Base-by-base conservation (phyloP, 2,113 vertebrate genomes). In the Mesitornis unicolor region DNA sequence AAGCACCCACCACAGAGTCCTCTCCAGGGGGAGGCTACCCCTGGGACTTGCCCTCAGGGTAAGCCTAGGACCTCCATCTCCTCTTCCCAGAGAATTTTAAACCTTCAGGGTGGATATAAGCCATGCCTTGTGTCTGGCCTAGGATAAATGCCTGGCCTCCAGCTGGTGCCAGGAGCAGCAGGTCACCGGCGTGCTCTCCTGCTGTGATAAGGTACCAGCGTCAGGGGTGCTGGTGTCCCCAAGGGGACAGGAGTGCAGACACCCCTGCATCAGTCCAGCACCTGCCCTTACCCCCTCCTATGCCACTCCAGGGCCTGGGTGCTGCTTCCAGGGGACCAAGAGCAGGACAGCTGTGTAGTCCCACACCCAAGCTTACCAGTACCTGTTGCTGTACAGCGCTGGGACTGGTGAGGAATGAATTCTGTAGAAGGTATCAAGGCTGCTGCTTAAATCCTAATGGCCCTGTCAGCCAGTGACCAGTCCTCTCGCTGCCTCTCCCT, bases 171-270 rank as follows among this genome's bases (percentile, higher is more conserved):
- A 21, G 54, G 48, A 70, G 21, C 73, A 78, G 17, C 19, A 70
- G 51, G 29, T 21, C 51, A 15, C 5, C 1, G 2, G 43, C 60
- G 43, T 3, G 3, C 6, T 59, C 38, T 68, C 48, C 56, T 50
- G 50, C 43, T 84, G 61, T 3, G 9, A 26, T 20, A 50, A 65
- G 14, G 33, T 48, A 10, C 18, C 31, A 54, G 54, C 43, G 42
- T n/a, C 0, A 0, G 29, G 16, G 2, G 3, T 33, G 35, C 22
- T 59, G 3, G 1, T 43, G 38, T 35, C 35, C 77, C 20, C n/a
- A 45, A 42, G 31, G 43, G 33, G 6, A 31, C 2, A 5, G 73
- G 17, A 54, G 50, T 19, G 28, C 35, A 80, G 36, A n/a, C 36
- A 45, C 21, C 36, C 35, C 45, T 35, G 11, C 29, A 20, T 19